These are phyloP conservation scores for Macquaria australasica DNA, from an alignment of 2,113 vertebrate genomes.

Conservation along the genomic window DNA sequence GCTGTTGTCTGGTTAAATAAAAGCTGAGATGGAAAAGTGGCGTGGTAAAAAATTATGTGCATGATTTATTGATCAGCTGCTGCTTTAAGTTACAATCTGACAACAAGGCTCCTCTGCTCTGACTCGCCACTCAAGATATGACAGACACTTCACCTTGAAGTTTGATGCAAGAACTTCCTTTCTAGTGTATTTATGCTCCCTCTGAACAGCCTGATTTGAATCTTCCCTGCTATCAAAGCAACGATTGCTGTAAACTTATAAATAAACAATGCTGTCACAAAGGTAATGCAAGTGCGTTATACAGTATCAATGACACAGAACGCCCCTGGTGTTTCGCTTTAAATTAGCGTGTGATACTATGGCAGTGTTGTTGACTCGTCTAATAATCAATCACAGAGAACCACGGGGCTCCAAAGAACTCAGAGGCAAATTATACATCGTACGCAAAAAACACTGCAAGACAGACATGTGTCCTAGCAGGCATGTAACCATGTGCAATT, in stretches of 20 bases:
- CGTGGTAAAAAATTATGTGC: neutral
- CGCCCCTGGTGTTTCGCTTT: constrained; percentile 31
- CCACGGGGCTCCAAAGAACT: constrained; percentile 2
- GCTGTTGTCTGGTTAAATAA: constrained; percentile 33
- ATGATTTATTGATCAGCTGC: constrained; percentile 49
- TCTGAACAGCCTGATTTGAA: neutral
- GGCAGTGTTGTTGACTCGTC: constrained; percentile 8
- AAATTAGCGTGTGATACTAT: constrained; percentile 29
- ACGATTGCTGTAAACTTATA: neutral
- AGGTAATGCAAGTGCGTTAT: neutral
- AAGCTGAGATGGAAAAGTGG: neutral
- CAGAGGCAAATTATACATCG: constrained; percentile 22
- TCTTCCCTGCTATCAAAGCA: constrained; percentile 1
- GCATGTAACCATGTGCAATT: constrained; percentile 1
- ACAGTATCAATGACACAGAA: constrained; percentile 21
- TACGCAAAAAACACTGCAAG: constrained; percentile 7
- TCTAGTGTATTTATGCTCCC: neutral
- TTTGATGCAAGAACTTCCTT: constrained; percentile 5
- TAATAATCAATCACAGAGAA: constrained; percentile 55
- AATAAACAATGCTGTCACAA: constrained; percentile 25
- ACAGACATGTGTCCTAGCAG: constrained; percentile 1
- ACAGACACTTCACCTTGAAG: constrained; percentile 27
- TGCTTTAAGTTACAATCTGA: constrained; percentile 14
- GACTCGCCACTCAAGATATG: neutral
- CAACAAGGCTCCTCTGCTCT: neutral